A percentile compares a stretch with the other conserved stretches of the same genome.
phyloP scores from a whole-genome alignment of 1,140 invertebrate species.

The Branchinecta lynchi region DNA sequence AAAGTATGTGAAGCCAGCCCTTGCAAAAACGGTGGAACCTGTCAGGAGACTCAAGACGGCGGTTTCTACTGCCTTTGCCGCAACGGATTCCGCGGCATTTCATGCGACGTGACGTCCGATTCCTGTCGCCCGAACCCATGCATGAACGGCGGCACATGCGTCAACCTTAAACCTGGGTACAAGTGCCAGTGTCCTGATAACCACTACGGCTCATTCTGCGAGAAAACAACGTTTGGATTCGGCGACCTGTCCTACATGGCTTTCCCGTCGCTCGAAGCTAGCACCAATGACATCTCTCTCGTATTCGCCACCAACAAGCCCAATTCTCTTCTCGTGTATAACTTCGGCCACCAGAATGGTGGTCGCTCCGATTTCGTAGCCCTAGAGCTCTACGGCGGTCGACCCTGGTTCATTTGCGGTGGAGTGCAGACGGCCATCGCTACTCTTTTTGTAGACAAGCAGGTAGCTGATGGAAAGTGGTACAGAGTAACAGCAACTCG shows the following conservation, averaged over 20 bases:
- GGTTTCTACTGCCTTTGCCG: constrained; percentile 79
- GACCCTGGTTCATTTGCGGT: constrained; percentile 72
- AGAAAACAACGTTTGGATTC: constrained; percentile 76
- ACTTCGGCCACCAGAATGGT: constrained; percentile 66
- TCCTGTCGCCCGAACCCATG: constrained; percentile 81
- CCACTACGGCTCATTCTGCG: constrained; percentile 76
- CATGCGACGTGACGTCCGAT: constrained; percentile 68
- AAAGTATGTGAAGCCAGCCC: constrained; percentile 66
- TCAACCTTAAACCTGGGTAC: constrained; percentile 58
- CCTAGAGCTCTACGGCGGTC: constrained; percentile 65
- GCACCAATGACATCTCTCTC: constrained; percentile 76
- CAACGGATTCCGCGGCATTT: constrained; percentile 69
- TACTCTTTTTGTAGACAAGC: constrained; percentile 47
- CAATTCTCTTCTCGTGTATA: constrained; percentile 71
- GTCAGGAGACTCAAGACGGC: constrained; percentile 64
- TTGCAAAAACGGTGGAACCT: constrained; percentile 75
- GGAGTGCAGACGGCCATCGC: constrained; percentile 70
- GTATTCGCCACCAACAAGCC: constrained; percentile 77
- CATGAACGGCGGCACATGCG: constrained; percentile 62
- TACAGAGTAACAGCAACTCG: constrained; percentile 76
- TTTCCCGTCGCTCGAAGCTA: constrained; percentile 63
- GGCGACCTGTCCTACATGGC: constrained; percentile 72
- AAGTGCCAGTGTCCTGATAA: constrained; percentile 65
- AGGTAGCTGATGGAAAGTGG: constrained; percentile 71
- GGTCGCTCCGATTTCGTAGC: constrained; percentile 83